Evolutionary conservation across 92 coral and sea anemone species (phyloP).

Genomic region (Micromussa lordhowensis): DNA sequence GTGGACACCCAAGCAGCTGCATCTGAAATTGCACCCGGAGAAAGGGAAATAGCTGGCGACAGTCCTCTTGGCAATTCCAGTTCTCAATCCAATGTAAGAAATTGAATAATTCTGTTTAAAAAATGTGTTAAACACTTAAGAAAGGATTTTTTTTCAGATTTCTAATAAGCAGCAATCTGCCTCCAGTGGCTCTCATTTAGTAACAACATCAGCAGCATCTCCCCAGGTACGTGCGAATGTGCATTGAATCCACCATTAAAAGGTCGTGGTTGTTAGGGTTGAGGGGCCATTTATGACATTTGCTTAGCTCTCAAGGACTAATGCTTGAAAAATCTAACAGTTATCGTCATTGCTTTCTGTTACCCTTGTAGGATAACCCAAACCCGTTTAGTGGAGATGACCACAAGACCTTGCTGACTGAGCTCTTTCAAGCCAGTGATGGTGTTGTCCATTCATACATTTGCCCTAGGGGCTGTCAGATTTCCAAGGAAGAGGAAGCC

Average conservation of each 20-base stretch:
- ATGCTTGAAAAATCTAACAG: constrained; percentile 25
- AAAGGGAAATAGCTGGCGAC: constrained; percentile 52
- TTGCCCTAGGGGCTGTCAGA: constrained; percentile 36
- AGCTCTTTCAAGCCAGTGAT: constrained; percentile 36
- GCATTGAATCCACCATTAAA: constrained; percentile 14
- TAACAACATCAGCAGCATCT: constrained; percentile 17
- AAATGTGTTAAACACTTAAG: constrained; percentile 33
- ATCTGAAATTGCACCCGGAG: constrained; percentile 53
- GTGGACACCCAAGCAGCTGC: constrained; percentile 37
- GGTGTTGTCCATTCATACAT: constrained; percentile 43
- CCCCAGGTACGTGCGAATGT: constrained; percentile 35
- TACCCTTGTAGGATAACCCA: constrained; percentile 34
- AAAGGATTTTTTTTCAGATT: no score
- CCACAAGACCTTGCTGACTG: constrained; percentile 40
- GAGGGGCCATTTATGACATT: constrained; percentile 28
- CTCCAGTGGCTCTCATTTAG: constrained; percentile 35
- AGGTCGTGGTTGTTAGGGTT: constrained; percentile 24
- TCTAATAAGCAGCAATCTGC: constrained; percentile 38
- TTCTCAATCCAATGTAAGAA: constrained; percentile 39
- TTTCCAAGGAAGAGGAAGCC: constrained; percentile 32
- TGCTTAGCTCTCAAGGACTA: constrained; percentile 10
- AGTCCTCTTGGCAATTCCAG: constrained; percentile 54
- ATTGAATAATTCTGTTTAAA: constrained; percentile 14
- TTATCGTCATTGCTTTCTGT: constrained; percentile 3
- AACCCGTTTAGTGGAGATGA: constrained; percentile 36